Evolutionary conservation across 2,888 invertebrate species (phyloP).

Genomic region (Stomorhina lunata): DNA sequence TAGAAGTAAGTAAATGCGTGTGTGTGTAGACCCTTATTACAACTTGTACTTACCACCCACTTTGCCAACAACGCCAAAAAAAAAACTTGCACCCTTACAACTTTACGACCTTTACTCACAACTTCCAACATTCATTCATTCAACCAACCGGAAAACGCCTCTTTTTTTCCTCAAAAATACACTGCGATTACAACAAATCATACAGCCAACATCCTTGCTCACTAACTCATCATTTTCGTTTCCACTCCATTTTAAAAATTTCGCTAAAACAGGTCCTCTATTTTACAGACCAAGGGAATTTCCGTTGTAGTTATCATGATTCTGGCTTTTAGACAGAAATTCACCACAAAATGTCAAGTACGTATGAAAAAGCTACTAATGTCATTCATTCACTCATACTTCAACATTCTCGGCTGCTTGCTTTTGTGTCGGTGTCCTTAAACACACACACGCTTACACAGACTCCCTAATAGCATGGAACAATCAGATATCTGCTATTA

Average conservation of each 20-base stretch:
- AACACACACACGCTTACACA: not conserved
- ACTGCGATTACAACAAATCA: conserved; percentile 65
- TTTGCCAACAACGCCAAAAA: not conserved
- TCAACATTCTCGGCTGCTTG: not conserved
- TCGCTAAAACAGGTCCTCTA: conserved; percentile 23
- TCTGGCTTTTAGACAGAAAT: conserved; percentile 79
- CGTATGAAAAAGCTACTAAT: conserved; percentile 75
- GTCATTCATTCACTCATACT: conserved; percentile 45
- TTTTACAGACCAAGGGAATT: not conserved
- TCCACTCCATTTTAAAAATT: not conserved
- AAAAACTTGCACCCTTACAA: conserved; percentile 56
- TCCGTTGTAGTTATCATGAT: conserved; percentile 21
- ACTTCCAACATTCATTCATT: conserved; percentile 57
- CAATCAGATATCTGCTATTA: not conserved
- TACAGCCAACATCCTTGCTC: conserved; percentile 55
- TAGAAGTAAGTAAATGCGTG: not conserved
- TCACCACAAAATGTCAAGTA: conserved; percentile 81
- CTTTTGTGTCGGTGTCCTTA: not conserved
- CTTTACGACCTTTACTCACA: conserved; percentile 43
- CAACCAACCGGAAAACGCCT: conserved; percentile 78
- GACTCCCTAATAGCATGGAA: not conserved
- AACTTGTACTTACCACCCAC: conserved; percentile 47
- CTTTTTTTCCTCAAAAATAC: conserved; percentile 70
- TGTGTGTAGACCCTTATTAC: conserved; percentile 33
- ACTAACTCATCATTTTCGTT: conserved; percentile 30